phyloP scores from a whole-genome alignment of 2,888 invertebrate species.

The Epicampocera succincta region DNA sequence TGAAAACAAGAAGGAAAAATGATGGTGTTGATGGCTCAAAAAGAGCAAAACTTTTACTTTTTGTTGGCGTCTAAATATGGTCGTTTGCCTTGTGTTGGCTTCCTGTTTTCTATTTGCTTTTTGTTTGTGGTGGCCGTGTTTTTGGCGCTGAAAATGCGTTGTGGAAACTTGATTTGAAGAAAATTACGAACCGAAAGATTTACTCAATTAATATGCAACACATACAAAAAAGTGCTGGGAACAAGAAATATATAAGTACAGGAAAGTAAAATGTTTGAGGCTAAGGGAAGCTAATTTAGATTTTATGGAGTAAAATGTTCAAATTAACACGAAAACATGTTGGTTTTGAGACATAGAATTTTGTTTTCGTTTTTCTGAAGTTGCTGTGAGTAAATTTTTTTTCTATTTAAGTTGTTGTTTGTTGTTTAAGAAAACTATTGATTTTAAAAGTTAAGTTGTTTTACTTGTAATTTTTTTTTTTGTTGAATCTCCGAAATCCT shows the following conservation, averaged over 20 bases:
- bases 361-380: no score
- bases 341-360: no score
- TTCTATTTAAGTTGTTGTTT: no score
- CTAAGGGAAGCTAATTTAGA: no score
- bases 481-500: no score
- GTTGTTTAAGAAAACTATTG: no score
- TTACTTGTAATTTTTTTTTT: no score
- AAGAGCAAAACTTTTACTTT: constrained; percentile 23
- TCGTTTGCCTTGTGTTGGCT: constrained; percentile 13
- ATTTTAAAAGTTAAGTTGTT: no score
- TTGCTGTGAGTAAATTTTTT: no score
- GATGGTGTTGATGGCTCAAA: constrained; percentile 41
- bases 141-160: constrained; percentile 63
- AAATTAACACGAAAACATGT: not conserved
- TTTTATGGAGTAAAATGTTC: constrained; percentile 44
- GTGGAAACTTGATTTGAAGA: constrained; percentile 61
- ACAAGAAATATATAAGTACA: constrained; percentile 28
- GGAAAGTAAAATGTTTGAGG: no score
- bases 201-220: constrained; percentile 65
- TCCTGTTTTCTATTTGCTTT: constrained; percentile 2
- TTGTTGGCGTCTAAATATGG: constrained; percentile 8
- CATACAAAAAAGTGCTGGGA: constrained; percentile 55
- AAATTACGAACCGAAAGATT: constrained; percentile 59
- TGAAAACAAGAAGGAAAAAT: not conserved
- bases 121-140: constrained; percentile 56